Evolutionary conservation across 2,113 vertebrate species (phyloP).

Genomic region (Sebastes fasciatus): DNA sequence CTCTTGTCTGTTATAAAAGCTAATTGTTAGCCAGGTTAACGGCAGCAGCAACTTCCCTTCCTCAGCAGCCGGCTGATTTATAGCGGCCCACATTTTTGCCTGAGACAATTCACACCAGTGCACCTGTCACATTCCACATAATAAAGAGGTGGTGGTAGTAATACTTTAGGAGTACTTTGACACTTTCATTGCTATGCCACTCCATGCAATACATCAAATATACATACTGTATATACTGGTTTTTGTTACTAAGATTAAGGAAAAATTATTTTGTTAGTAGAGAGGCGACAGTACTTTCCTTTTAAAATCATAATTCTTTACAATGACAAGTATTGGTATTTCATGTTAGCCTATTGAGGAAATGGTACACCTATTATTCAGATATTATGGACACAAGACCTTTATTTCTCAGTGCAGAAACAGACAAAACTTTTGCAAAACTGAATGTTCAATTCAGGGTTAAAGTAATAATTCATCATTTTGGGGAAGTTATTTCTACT

Average conservation of each 20-base stretch:
- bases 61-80: slow-evolving; percentile 51
- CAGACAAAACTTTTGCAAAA: not conserved
- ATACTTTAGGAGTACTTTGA: slow-evolving; percentile 36
- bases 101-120: slow-evolving; percentile 50
- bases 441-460: not conserved
- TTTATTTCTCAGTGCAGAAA: not conserved
- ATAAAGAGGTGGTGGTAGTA: slow-evolving; percentile 26
- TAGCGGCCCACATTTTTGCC: slow-evolving; percentile 15
- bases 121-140: slow-evolving; percentile 52
- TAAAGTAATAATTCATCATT: not conserved
- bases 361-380: not conserved
- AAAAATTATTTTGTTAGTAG: not conserved
- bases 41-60: slow-evolving; percentile 47
- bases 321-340: too few relatives aligned
- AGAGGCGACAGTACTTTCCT: not conserved
- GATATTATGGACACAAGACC: not conserved
- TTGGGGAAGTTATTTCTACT: too few relatives aligned
- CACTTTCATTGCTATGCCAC: slow-evolving; percentile 25
- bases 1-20: slow-evolving; percentile 84
- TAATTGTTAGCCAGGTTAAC: slow-evolving; percentile 87
- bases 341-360: not conserved
- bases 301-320: not conserved
- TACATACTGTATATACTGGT: not conserved
- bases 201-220: slow-evolving; percentile 7
- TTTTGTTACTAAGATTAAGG: not conserved